Percentiles rank a stretch among this genome's conserved stretches.
Evolutionary conservation across 2,113 vertebrate genomes (phyloP).

Genomic region (Nesoenas mayeri): DNA sequence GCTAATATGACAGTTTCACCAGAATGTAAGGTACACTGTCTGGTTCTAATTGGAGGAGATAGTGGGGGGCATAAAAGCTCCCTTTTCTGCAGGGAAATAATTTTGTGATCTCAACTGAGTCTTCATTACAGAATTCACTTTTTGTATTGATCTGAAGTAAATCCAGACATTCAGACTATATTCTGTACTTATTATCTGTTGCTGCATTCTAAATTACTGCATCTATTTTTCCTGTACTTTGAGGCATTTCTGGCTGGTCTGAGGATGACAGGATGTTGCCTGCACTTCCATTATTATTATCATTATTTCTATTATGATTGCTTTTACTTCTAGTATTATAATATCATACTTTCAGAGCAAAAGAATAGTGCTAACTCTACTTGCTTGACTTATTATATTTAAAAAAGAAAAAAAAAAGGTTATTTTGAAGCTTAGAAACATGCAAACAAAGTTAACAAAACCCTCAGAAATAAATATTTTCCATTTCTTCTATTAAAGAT

Average conservation of each 20-base stretch:
- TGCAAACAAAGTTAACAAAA: not conserved
- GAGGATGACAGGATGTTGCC: not conserved
- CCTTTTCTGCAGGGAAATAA: not conserved
- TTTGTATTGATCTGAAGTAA: not conserved
- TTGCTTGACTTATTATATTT: not conserved
- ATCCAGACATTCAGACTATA: not conserved
- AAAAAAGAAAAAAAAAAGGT: not conserved
- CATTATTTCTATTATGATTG: not conserved
- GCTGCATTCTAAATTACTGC: not conserved
- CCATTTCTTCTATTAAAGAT: too few species aligned
- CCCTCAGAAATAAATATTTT: not conserved
- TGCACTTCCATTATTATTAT: not conserved
- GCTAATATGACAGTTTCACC: fast-evolving
- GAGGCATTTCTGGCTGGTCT: not conserved
- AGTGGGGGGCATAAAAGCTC: not conserved
- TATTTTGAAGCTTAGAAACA: not conserved
- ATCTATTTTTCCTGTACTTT: not conserved
- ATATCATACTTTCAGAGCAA: not conserved
- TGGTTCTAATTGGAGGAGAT: not conserved
- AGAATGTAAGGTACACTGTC: not conserved
- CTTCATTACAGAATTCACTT: not conserved
- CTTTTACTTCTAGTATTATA: not conserved
- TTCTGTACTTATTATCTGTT: not conserved
- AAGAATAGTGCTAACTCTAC: not conserved
- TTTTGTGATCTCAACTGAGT: not conserved